Percentiles rank a stretch among this genome's conserved stretches.
Evolutionary conservation across 2,888 invertebrate species (phyloP).

Genomic region (Cetonia aurata): DNA sequence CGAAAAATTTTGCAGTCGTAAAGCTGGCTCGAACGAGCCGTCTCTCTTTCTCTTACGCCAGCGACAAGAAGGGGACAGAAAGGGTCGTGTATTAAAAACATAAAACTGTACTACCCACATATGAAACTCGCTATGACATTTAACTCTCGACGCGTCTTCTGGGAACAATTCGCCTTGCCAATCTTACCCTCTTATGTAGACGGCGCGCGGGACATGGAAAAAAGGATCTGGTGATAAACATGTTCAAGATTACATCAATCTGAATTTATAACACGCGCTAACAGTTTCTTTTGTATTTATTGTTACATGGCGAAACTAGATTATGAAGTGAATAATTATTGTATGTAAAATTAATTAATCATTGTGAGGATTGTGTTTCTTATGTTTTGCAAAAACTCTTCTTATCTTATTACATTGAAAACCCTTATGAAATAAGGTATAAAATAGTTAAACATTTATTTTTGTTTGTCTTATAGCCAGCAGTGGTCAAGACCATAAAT

Average conservation of each 20-base stretch:
- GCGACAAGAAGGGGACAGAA: constrained; percentile 23
- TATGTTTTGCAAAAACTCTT: too few species aligned
- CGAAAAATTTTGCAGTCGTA: constrained; percentile 43
- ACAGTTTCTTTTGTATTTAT: too few species aligned
- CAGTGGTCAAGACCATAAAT: too few species aligned
- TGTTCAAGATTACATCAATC: constrained; percentile 21
- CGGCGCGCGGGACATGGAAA: constrained; percentile 39
- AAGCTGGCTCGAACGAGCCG: constrained; percentile 33
- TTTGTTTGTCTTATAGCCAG: too few species aligned
- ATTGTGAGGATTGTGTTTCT: too few species aligned
- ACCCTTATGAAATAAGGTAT: too few species aligned
- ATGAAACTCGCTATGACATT: constrained; percentile 63
- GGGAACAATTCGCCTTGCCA: constrained; percentile 65
- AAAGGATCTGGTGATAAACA: constrained; percentile 28
- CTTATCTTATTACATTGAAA: too few species aligned
- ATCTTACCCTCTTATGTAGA: constrained; percentile 59
- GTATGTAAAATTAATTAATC: too few species aligned
- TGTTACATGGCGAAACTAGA: too few species aligned
- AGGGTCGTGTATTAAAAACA: constrained; percentile 43
- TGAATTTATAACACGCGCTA: constrained; percentile 1
- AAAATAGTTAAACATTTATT: too few species aligned
- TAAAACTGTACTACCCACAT: constrained; percentile 54
- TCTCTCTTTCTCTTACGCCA: constrained; percentile 4
- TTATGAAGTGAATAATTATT: too few species aligned
- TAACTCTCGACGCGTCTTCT: constrained; percentile 63